Evolutionary conservation across 92 coral and sea anemone species (phyloP), one percentile per base, ranked within the genome.

Genomic region (Porites evermanni): DNA sequence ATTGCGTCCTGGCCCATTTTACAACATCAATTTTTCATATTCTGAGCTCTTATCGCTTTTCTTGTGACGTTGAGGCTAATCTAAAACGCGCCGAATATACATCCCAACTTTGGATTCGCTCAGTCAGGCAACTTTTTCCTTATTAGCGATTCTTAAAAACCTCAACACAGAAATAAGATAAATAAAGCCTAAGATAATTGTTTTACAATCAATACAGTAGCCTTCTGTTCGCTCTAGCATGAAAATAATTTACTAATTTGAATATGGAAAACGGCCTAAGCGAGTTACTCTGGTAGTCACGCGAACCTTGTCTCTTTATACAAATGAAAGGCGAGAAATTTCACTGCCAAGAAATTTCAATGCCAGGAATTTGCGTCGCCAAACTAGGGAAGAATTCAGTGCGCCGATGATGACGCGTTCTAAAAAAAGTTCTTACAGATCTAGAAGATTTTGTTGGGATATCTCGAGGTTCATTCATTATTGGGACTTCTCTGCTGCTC

Each of bases 221-320:
- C 94, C 98, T 93, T 88, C 95, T 95, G 98, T 90, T 95, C 98
- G 98, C 86, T 93, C 79, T 95, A 93, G 98, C 98, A 95, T 95
- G 90, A 95, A 92, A 94, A 94, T 94, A 90, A 84, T 93, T 87
- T 88, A 88, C 95, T 95, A 94, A 95, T 95, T 95, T 95, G 98
- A 95, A 95, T 95, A 95, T 90, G 95, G 90, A 88, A 89, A 91
- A 91, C 83, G 83, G 88, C 11, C 82, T 9, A 51, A 63, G 59
- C 82, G 68, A 67, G 56, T 77, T 29, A 12, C 65, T 66, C 76
- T 44, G 51, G 17, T 38, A 81, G 98, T 95, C 98, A 95, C 98
- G 98, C 98, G 98, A 95, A 89, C 71, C 47, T 61, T 72, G 59
- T 71, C 79, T 66, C 83, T 87, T 73, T 67, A 53, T 75, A 72